Conservation (phyloP, 1,140 invertebrate genomes). For the Nephila pilipes region DNA sequence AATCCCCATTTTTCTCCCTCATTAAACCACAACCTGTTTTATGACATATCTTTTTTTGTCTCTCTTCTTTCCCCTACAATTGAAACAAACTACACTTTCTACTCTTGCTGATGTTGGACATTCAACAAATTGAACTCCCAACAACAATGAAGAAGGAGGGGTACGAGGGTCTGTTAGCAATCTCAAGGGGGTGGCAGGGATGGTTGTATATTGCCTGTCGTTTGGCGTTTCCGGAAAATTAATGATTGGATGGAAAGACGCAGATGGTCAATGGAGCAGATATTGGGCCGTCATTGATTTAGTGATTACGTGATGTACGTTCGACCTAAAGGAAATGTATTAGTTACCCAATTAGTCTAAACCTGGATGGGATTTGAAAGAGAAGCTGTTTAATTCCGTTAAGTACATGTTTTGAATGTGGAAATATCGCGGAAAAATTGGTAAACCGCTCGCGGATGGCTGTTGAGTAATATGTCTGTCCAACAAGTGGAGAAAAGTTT, state of each 20-base stretch:
- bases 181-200: neutral
- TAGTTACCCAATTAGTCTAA: conserved; percentile 67
- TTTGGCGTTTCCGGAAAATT: conserved; percentile 58
- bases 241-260: conserved; percentile 50
- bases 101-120: no score
- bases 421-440: neutral
- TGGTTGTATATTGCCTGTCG: conserved; percentile 52
- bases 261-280: conserved; percentile 58
- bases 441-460: no score
- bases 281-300: conserved; percentile 65
- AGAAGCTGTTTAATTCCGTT: neutral
- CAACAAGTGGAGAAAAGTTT: no score
- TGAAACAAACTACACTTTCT: no score
- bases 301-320: conserved; percentile 55
- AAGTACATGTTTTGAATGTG: neutral
- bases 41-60: no score
- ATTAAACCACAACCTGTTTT: no score
- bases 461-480: no score
- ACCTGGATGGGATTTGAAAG: conserved; percentile 27
- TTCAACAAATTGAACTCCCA: no score
- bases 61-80: no score
- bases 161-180: neutral
- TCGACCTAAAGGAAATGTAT: conserved; percentile 23
- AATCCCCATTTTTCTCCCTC: no score
- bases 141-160: neutral